Percentiles rank a stretch among this genome's conserved stretches.
Conservation (phyloP, 2,113 vertebrate genomes). For the Gavialis gangeticus region DNA sequence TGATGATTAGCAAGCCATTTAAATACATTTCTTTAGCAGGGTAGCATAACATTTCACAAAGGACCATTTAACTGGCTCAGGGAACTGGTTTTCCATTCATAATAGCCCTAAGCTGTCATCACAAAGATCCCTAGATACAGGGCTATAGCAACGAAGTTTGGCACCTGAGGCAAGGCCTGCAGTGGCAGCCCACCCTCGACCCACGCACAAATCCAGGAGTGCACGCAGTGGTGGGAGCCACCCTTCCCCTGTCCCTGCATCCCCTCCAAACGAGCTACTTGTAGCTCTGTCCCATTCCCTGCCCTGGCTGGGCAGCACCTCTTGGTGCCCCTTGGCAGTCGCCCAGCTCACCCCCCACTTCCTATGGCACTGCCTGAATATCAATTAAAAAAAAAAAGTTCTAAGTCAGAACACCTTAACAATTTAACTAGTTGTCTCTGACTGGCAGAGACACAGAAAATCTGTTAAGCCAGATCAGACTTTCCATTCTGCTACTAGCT, state of each 20-base stretch:
- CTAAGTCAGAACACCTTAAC: not conserved
- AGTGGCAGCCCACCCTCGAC: no score
- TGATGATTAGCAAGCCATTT: not conserved
- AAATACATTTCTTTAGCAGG: not conserved
- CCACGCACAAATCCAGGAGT: no score
- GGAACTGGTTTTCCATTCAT: not conserved
- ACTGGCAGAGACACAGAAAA: constrained; percentile 34
- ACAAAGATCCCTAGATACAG: not conserved
- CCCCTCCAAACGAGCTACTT: no score
- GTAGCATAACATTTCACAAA: not conserved
- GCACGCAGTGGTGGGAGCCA: no score
- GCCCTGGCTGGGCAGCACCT: no score
- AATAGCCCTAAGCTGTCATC: not conserved
- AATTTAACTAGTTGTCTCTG: not conserved
- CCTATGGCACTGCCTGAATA: no score
- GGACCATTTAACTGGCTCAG: not conserved
- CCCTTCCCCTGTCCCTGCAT: no score
- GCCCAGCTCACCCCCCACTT: no score
- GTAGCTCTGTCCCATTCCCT: no score
- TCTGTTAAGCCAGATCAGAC: constrained; percentile 38
- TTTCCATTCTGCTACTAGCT: not conserved
- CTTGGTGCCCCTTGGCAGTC: no score
- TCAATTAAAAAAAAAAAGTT: not conserved
- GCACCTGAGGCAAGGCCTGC: no score
- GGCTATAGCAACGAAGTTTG: no score